Evolutionary conservation across 2,797 vertebrate genomes (phyloP).

Genomic region (Muraenolepis orangiensis): DNA sequence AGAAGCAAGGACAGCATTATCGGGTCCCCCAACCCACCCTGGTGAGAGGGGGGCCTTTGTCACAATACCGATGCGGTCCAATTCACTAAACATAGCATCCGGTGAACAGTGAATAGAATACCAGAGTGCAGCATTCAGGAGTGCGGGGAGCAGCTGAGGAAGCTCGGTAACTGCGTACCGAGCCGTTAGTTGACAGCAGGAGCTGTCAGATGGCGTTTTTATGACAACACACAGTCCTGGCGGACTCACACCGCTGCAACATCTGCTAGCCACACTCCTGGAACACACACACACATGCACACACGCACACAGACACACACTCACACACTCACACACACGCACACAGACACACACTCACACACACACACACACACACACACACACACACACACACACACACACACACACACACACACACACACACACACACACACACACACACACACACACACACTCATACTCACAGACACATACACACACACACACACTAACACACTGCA

Average conservation of each 20-base stretch:
- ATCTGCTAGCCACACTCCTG: not conserved
- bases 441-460: no score
- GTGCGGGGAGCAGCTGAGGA: not conserved
- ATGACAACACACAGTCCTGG: slow-evolving; percentile 2
- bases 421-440: not conserved
- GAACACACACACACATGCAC: not conserved
- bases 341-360: not conserved
- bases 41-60: no score
- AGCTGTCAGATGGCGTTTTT: slow-evolving; percentile 41
- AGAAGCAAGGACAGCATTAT: no score
- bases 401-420: no score
- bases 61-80: no score
- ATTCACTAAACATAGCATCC: not conserved
- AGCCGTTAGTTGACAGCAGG: slow-evolving; percentile 65
- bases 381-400: not conserved
- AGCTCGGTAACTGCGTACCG: slow-evolving; percentile 36
- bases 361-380: not conserved
- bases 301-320: not conserved
- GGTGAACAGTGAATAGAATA: not conserved
- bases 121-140: not conserved
- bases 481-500: not conserved
- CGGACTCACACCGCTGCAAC: not conserved
- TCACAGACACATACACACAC: no score
- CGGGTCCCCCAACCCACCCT: no score
- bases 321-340: no score